Percentiles rank a stretch among this genome's conserved stretches.
phyloP scores from a whole-genome alignment of 2,888 invertebrate species.

The Meloe dianella region DNA sequence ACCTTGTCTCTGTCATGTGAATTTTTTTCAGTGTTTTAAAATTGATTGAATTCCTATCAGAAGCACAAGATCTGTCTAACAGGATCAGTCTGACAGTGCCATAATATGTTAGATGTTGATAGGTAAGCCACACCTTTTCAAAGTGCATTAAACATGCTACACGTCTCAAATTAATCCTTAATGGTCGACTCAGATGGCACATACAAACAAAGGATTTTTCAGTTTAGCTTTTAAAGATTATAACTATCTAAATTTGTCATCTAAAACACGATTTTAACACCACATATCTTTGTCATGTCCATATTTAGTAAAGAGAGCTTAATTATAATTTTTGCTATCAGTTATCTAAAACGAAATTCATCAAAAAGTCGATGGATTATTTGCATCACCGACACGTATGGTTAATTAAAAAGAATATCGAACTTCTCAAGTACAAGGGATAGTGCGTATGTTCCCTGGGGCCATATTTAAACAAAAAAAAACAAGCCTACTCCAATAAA shows the following conservation, averaged over 20 bases:
- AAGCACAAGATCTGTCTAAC: conserved; percentile 34
- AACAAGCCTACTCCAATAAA: conserved; percentile 27
- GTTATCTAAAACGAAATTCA: not conserved
- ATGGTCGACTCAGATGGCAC: conserved; percentile 34
- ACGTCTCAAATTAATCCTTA: conserved; percentile 47
- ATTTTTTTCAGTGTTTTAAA: not conserved
- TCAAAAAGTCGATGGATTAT: not conserved
- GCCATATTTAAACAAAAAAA: conserved; percentile 31
- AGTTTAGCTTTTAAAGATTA: conserved; percentile 23
- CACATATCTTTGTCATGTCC: not conserved
- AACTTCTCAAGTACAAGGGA: too few relatives aligned
- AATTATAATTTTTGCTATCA: not conserved
- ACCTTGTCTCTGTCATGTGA: not conserved
- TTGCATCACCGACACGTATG: not conserved
- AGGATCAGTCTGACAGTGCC: conserved; percentile 47
- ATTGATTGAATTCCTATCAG: conserved; percentile 14
- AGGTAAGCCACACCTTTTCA: conserved; percentile 55
- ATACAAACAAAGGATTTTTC: conserved; percentile 27
- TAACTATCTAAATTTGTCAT: conserved; percentile 16
- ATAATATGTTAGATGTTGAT: conserved; percentile 46
- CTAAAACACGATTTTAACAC: conserved; percentile 12
- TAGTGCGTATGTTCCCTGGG: conserved; percentile 22
- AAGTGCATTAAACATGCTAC: conserved; percentile 50
- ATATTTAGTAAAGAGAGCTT: not conserved
- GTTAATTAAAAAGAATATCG: not conserved